Evolutionary conservation across 2,888 invertebrate genomes (phyloP).

Genomic region (Parnassius glacialis): DNA sequence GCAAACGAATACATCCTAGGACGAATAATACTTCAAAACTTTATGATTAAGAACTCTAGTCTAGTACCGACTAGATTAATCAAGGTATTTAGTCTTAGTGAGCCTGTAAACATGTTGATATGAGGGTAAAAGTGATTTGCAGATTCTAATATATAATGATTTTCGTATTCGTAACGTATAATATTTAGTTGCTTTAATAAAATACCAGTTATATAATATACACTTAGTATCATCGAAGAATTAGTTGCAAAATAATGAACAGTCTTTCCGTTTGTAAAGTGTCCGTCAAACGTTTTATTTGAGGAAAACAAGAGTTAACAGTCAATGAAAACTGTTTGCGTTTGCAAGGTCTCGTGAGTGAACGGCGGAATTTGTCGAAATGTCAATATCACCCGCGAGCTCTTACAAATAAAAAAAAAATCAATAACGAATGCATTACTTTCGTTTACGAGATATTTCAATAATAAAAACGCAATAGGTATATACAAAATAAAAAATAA

Average conservation of each 20-base stretch:
- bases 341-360: slow-evolving; percentile 44
- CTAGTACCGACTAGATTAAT: neutral
- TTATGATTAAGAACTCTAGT: too few relatives aligned
- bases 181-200: too few relatives aligned
- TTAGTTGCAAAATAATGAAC: slow-evolving; percentile 3
- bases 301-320: slow-evolving; percentile 27
- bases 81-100: neutral
- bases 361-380: slow-evolving; percentile 43
- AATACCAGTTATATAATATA: too few relatives aligned
- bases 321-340: slow-evolving; percentile 40
- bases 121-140: too few relatives aligned
- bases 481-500: neutral
- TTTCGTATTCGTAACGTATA: too few relatives aligned
- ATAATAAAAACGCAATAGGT: neutral
- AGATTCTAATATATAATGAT: too few relatives aligned
- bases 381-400: slow-evolving; percentile 40
- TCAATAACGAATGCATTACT: slow-evolving; percentile 32
- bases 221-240: neutral
- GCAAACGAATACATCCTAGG: neutral
- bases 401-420: slow-evolving; percentile 31
- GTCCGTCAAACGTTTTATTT: slow-evolving; percentile 19
- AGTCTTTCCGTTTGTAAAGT: slow-evolving; percentile 1
- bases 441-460: slow-evolving; percentile 5
- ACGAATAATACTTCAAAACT: too few relatives aligned
- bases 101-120: too few relatives aligned